Base-by-base conservation (phyloP, 2,888 invertebrate genomes). In the Argyresthia albistria region DNA sequence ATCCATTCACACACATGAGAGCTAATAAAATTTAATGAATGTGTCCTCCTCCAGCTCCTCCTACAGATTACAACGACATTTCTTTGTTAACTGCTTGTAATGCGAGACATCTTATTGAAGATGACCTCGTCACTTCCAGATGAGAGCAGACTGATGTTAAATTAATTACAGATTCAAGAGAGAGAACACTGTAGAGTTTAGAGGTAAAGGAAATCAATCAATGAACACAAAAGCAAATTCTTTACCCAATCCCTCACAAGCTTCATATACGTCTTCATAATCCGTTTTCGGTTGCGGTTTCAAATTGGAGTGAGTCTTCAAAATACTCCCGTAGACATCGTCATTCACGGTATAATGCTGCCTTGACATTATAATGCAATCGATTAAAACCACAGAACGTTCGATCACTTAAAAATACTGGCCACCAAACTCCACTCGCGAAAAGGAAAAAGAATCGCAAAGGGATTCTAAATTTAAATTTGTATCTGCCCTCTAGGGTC, bases 401-500 rank as follows among this genome's bases (percentile, higher is more conserved):
- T 25, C 25, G 6, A 25, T 25, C 25, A 25, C 47, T 15, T 25
- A 14, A 11, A 51, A 35, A 64, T 62, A 79, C 80, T 77, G 74
- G 67, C 66, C 64, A 61, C 59, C 45, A n/a, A 47, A 35, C 7
- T 12, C 10, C 14, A 10, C 25, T 75, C 62, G 73, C 70, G 25
- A 60, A 45, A 37, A 66, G 65, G 60, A 66, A 63, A 66, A 71
- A 67, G 64, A 62, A 59, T 58, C 75, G 76, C 73, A 66, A 68
- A 76, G 70, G 73, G 70, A 73, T 78, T 80, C 80, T 82, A 82
- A 82, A 78, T 84, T 81, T 84, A 84, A 83, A 81, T 80, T 69
- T 67, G 76, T 69, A 69, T 73, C 75, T 67, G 72, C 67, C 71
- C 70, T 59, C 61, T 66, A 46, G 49, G 50, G 49, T 50, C 46